Percentiles rank a stretch among this genome's conserved stretches.
Evolutionary conservation across 2,888 invertebrate species (phyloP).

Genomic region (Nebria salina): DNA sequence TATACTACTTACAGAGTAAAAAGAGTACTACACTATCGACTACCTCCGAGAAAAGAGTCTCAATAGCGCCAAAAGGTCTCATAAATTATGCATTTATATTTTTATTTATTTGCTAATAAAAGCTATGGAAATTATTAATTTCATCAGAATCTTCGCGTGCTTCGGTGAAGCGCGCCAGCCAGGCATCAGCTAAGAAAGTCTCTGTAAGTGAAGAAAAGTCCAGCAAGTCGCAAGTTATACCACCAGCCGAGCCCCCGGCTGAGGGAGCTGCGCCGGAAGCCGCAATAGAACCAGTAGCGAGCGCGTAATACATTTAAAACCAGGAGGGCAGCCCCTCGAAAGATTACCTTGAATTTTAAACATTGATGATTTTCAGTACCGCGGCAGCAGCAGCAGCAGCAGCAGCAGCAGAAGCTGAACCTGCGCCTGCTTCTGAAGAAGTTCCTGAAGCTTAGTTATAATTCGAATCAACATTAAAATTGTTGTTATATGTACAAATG

Average conservation of each 20-base stretch:
- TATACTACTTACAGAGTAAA: neutral
- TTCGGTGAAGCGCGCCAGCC: constrained; percentile 10
- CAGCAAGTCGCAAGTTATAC: neutral
- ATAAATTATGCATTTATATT: neutral
- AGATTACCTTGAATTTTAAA: neutral
- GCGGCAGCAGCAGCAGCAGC: constrained; percentile 33
- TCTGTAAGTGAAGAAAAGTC: constrained; percentile 22
- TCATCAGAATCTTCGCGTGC: neutral
- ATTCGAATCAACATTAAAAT: neutral
- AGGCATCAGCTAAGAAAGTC: constrained; percentile 26
- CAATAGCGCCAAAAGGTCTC: neutral
- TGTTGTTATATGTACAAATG: constrained; percentile 13
- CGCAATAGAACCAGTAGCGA: neutral
- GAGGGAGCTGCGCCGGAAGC: neutral
- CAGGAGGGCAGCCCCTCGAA: too few relatives aligned
- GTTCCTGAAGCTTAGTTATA: constrained; percentile 15
- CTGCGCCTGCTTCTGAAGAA: constrained; percentile 40
- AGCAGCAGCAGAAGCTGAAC: constrained; percentile 26
- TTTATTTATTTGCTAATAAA: neutral
- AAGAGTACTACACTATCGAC: neutral
- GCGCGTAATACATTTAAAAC: neutral
- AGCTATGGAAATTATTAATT: neutral
- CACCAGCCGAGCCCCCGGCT: constrained; percentile 27
- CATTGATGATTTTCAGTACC: neutral
- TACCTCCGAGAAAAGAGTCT: neutral